Evolutionary conservation across 2,113 vertebrate genomes (phyloP), one percentile per base, ranked within the genome.

Genomic region (Lampris incognitus): DNA sequence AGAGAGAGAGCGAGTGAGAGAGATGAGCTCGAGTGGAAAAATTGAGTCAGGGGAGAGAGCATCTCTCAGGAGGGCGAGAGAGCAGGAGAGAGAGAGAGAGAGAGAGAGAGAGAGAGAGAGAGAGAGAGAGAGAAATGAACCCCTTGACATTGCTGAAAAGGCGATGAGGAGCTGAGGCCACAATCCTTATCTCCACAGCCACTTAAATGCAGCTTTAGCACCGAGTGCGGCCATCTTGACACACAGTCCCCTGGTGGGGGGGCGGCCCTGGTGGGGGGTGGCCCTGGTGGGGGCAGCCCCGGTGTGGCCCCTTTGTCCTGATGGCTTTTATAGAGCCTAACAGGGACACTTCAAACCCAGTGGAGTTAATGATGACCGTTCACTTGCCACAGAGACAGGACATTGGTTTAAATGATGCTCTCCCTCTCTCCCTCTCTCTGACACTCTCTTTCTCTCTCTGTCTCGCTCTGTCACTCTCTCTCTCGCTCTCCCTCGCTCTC

Each of bases 1-100:
- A 52, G 50, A 52, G 2, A 52, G 50, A 52, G 42, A 46, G 6
- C n/a, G n/a, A n/a, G n/a, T n/a, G n/a, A n/a, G n/a, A 1, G 6
- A 8, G 64, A 74, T 77, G 46, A 24, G 49, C 52, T 65, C 74
- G 68, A 77, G 48, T 55, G 76, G 74, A 82, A 85, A 85, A 77
- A 70, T 1, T 55, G 44, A 83, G 66, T 76, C 6, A 13, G 59
- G 62, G 44, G 40, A 2, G 55, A 51, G 13, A 38, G 8, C 50
- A 55, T 37, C 24, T 24, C 24, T 24, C 24, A 24, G 24, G 24
- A 24, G 24, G 24, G 24, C 24, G 24, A 24, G 24, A 54, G 49
- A 13, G 51, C 13, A 24, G 39, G 40, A 38, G 40, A 13, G 9
- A n/a, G n/a, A n/a, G n/a, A n/a, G n/a, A 37, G 56, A 42, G 67